Conservation (phyloP, 2,113 vertebrate genomes). For the Podarcis cretensis region DNA sequence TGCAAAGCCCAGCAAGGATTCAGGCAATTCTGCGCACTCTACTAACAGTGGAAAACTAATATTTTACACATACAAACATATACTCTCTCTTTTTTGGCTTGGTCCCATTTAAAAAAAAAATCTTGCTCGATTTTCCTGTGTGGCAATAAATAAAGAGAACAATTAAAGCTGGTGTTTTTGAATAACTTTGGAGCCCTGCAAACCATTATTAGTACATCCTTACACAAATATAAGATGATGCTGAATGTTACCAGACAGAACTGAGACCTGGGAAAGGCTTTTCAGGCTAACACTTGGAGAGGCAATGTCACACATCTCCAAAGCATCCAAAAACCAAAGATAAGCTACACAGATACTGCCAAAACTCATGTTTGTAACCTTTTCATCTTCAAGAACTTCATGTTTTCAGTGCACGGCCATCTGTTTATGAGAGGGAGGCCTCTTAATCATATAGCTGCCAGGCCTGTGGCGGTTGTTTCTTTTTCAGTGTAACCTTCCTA, state of each 20-base stretch:
- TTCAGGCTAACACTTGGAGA: constrained; percentile 14
- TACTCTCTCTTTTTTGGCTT: background rate
- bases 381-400: background rate
- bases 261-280: background rate
- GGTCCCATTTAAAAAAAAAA: background rate
- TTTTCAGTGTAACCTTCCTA: constrained; percentile 58
- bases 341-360: background rate
- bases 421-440: constrained; percentile 33
- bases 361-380: background rate
- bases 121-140: background rate
- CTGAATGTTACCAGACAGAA: constrained; percentile 1
- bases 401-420: background rate
- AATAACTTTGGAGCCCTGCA: background rate
- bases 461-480: constrained; percentile 39
- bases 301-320: background rate
- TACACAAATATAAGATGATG: background rate
- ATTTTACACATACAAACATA: too few species aligned
- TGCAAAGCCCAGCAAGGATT: background rate
- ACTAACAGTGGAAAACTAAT: background rate
- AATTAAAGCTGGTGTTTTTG: background rate
- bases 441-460: constrained; percentile 47
- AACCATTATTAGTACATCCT: background rate
- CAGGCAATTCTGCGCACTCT: background rate
- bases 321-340: constrained; percentile 1
- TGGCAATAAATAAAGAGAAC: background rate